Evolutionary conservation across 2,113 vertebrate genomes (phyloP).

Genomic region (Cyrtonyx montezumae): DNA sequence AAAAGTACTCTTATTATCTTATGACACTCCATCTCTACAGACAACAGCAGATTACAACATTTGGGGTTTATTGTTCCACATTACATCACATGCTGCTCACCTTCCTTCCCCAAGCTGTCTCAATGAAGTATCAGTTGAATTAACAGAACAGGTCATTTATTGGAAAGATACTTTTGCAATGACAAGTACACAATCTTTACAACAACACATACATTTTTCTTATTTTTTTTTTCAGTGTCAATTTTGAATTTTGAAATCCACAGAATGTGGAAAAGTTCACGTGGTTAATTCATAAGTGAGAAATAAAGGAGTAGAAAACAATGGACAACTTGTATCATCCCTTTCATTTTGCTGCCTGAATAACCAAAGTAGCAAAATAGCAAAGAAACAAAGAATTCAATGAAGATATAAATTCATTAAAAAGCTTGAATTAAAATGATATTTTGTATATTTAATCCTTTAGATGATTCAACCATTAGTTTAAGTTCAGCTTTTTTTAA

Average conservation of each 20-base stretch:
- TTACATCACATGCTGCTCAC: not conserved
- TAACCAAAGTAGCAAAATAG: not conserved
- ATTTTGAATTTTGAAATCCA: not conserved
- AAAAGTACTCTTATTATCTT: not conserved
- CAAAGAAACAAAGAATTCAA: not conserved
- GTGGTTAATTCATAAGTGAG: not conserved
- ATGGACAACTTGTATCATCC: not conserved
- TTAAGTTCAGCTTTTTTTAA: not conserved
- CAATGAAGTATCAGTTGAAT: not conserved
- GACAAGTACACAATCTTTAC: not conserved
- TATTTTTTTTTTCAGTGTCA: not conserved
- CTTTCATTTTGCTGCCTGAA: not conserved
- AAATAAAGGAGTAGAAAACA: not conserved
- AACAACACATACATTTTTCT: not conserved
- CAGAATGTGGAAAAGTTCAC: not conserved
- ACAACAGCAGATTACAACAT: conserved; percentile 10
- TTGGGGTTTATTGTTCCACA: not conserved
- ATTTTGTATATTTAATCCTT: not conserved
- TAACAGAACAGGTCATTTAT: not conserved
- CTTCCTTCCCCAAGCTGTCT: not conserved
- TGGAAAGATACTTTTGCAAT: not conserved
- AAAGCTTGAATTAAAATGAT: not conserved
- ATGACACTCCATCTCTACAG: not conserved
- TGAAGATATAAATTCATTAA: not conserved
- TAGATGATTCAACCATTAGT: not conserved